Base-by-base conservation (phyloP, 2,888 invertebrate species). In the Cryptophagus acutangulus region DNA sequence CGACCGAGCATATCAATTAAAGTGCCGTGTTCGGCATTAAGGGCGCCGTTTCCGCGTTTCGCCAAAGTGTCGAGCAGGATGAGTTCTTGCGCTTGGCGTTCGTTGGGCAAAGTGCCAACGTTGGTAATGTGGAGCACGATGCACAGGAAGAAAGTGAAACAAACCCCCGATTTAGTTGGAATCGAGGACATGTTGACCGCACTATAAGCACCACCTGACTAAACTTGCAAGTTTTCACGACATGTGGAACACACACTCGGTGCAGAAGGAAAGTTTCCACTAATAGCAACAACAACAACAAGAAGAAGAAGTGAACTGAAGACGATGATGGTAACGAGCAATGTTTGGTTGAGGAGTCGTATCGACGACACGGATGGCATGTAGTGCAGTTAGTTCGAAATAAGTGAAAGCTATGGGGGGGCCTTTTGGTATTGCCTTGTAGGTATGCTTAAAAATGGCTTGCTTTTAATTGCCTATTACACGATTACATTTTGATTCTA, bases 1-100 rank as follows among this genome's bases (percentile, higher is more conserved):
- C 87, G 81, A 46, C 87, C 86, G 59, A 89, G 72, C 74, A 88
- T 81, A 66, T 88, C 87, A 77, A 88, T 84, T 47, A 89, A 80
- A 34, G 84, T 82, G 56, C 81, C 79, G 55, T 85, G 80, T 40
- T 77, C 76, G 13, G 71, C 65, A 16, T 70, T 68, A 10, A 76
- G 72, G 43, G 77, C 70, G 6, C 77, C 73, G n/a, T n/a, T n/a
- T 3, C 76, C 75, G 51, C 84, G 76, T 37, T 84, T 76, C 1
- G 82, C 82, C 30, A 87, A 65, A 0, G 84, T 83, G 45, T 85
- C 85, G 57, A 87, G 67, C 31, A 87, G 69, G 47, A 87, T 70
- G 46, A 85, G 74, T 54, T 87, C 87, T 58, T 87, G 84, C 48
- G 87, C 84, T 59, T 86, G 86, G 51, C 81, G 75, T 58, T 78